These are phyloP conservation scores for Phaonia tiefii DNA, from an alignment of 2,888 invertebrate genomes.

Conservation along the genomic window DNA sequence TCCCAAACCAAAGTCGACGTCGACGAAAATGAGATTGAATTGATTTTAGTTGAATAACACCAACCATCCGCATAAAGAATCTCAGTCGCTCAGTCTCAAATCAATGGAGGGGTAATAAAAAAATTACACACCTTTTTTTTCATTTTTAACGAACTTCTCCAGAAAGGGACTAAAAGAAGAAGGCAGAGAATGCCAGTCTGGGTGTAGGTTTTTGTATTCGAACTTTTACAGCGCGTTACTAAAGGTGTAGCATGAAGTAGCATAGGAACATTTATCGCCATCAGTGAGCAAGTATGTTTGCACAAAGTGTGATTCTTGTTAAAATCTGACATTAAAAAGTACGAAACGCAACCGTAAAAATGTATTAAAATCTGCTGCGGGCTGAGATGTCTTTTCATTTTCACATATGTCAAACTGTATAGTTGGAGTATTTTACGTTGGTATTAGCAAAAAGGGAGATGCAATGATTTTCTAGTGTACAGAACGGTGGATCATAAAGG, in stretches of 20 bases:
- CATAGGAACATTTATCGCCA: neutral
- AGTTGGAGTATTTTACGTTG: constrained; percentile 15
- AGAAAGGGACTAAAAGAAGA: constrained; percentile 14
- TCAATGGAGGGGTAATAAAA: neutral
- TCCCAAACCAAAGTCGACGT: constrained; percentile 22
- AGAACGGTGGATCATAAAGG: neutral
- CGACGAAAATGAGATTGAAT: constrained; percentile 22
- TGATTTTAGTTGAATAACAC: constrained; percentile 23
- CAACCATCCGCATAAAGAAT: neutral
- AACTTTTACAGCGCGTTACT: constrained; percentile 14
- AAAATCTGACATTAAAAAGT: constrained; percentile 38
- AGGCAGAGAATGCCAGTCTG: too few relatives aligned
- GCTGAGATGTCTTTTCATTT: constrained; percentile 30
- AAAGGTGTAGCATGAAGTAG: neutral
- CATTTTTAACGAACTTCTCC: constrained; percentile 7
- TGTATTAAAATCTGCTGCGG: constrained; percentile 22
- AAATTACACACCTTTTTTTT: neutral
- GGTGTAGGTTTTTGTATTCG: neutral
- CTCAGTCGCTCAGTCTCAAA: neutral
- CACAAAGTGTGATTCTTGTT: constrained; percentile 22
- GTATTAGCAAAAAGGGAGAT: neutral
- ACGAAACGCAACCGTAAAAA: constrained; percentile 26
- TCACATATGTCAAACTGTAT: constrained; percentile 29
- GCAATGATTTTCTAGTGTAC: neutral
- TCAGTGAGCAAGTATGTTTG: constrained; percentile 14